phyloP scores from a whole-genome alignment of 2,113 vertebrate species.

The Melanocharis versteri region DNA sequence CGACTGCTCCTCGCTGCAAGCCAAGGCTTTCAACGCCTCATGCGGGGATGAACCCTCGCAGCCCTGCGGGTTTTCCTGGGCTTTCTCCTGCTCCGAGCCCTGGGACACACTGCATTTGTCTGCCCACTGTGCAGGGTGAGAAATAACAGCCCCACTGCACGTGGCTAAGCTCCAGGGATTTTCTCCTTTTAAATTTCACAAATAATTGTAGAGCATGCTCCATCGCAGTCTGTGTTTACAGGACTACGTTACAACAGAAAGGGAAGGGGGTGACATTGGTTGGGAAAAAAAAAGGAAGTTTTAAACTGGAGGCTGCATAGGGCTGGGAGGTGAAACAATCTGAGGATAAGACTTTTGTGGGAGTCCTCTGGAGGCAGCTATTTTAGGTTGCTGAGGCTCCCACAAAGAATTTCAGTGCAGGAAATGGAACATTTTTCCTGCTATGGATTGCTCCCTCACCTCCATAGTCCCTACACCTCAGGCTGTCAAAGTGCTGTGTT shows the following conservation, averaged over 20 bases:
- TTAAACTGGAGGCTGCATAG: neutral
- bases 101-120: neutral
- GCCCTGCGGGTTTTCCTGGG: neutral
- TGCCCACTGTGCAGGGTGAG: neutral
- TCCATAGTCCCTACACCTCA: neutral
- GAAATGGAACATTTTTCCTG: neutral
- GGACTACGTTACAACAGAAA: neutral
- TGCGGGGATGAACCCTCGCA: neutral
- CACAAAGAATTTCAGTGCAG: neutral
- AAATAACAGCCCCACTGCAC: neutral
- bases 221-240: neutral
- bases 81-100: neutral
- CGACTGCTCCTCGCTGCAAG: constrained; percentile 35
- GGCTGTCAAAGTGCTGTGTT: neutral
- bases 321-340: neutral
- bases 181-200: neutral
- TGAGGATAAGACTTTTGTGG: neutral
- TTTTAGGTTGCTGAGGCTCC: neutral
- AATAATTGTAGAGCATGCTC: neutral
- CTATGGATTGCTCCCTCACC: neutral
- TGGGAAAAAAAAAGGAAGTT: neutral
- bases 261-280: neutral
- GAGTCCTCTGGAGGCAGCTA: neutral
- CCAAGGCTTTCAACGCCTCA: constrained; percentile 9
- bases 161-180: neutral